Evolutionary conservation across 1,140 invertebrate genomes (phyloP).

Genomic region (Brachionus paranguensis): DNA sequence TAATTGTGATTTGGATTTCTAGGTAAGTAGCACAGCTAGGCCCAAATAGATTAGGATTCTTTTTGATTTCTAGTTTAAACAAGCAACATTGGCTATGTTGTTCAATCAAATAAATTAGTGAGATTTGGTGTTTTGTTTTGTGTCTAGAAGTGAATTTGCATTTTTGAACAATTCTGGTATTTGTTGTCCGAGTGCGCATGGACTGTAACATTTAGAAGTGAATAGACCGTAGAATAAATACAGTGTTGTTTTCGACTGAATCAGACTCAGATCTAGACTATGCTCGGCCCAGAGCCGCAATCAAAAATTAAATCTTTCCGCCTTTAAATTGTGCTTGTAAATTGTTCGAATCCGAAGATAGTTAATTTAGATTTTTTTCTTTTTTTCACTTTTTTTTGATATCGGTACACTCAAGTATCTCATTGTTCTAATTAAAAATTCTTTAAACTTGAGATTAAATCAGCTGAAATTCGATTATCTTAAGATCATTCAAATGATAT

Average conservation of each 20-base stretch:
- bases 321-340: background rate
- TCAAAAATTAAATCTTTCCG: background rate
- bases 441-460: conserved; percentile 33
- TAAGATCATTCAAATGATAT: background rate
- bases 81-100: conserved; percentile 22
- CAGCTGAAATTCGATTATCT: conserved; percentile 18
- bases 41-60: background rate
- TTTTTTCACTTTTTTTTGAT: background rate
- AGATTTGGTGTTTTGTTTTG: conserved; percentile 4
- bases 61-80: conserved; percentile 23
- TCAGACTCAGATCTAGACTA: background rate
- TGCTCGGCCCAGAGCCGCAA: background rate
- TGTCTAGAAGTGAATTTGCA: background rate
- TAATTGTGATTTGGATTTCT: conserved; percentile 20
- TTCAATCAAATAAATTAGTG: background rate
- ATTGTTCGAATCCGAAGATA: background rate
- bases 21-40: conserved; percentile 19
- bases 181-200: background rate
- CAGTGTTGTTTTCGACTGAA: background rate
- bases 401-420: background rate
- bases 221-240: background rate
- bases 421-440: background rate
- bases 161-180: background rate
- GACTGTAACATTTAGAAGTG: background rate
- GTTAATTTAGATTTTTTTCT: conserved; percentile 1